Conservation (phyloP, 2,113 vertebrate species). For the Sus scrofa region T2T-Sscrofa CM000827.6:66256501-66257000, state of each 20-base stretch:
- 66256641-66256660: neutral
- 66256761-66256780: neutral
- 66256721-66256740: neutral
- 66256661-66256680: neutral
- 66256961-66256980: neutral
- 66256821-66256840: neutral
- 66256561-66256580: neutral
- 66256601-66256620: neutral
- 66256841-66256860: neutral
- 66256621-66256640: neutral
- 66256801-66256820: neutral
- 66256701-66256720: neutral
- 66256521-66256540: neutral
- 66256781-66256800: neutral
- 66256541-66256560: neutral
- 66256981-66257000: neutral
- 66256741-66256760: neutral
- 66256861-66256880: neutral
- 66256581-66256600: neutral
- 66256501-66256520: neutral
- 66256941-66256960: neutral
- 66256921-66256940: neutral
- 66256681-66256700: neutral
- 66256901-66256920: neutral
- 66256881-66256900: neutral